Evolutionary conservation across 2,888 invertebrate species (phyloP), one percentile per base, ranked within the genome.

Genomic region (Dicyrtoma fusca): DNA sequence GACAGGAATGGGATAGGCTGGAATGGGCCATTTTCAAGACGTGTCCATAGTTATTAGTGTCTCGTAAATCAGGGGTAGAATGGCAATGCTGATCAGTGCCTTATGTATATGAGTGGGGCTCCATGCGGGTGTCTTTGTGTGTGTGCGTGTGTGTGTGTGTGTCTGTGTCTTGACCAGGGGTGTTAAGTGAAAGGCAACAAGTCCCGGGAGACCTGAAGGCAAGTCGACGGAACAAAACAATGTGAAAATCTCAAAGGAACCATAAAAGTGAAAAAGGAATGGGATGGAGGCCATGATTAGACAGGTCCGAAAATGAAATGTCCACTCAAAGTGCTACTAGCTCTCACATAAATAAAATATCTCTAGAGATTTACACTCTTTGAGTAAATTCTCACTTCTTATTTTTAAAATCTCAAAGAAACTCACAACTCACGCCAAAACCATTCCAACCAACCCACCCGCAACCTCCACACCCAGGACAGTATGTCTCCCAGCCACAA

Each of bases 111-210:
- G n/a, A n/a, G n/a, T n/a, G n/a, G n/a, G n/a, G n/a, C n/a, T n/a
- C n/a, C n/a, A n/a, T n/a, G n/a, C n/a, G n/a, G n/a, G n/a, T n/a
- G n/a, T n/a, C n/a, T n/a, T n/a, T n/a, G n/a, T n/a, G n/a, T n/a
- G n/a, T 51, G 21, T 14, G 47, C 47, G 11, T 21, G 26, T 14
- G 25, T 19, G 51, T 10, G 25, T 25, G 25, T 14, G 42, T 51
- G 5, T 2, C 23, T 51, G 65, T 65, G 13, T 26, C 53, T 42
- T 53, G 66, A 53, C 53, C 66, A 44, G 45, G 64, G 62, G 61
- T 73, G 75, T 80, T 80, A 80, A 80, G 80, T 80, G 80, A 80
- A 80, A 80, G 80, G 80, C 80, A 80, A 80, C 80, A 80, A 80
- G 80, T 80, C 80, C 72, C 79, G 21, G 14, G 80, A 74, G 80